Conservation (phyloP, 2,797 vertebrate genomes). For the Morelia viridis region DNA sequence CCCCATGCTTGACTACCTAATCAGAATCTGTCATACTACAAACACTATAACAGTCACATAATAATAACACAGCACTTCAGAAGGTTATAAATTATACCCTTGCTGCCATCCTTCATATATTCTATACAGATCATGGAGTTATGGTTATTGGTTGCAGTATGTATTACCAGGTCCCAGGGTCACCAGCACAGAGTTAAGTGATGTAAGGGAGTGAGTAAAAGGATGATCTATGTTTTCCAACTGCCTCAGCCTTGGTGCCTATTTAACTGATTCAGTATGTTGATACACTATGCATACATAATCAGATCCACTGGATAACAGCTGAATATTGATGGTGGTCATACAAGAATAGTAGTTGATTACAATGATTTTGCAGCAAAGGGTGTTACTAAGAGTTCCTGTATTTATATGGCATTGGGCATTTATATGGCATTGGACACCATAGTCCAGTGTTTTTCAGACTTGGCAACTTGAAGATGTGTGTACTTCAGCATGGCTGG, state of each 20-base stretch:
- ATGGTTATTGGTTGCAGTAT: conserved; percentile 58
- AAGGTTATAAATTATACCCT: conserved; percentile 60
- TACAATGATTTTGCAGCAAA: conserved; percentile 47
- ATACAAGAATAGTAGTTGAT: not conserved
- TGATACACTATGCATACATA: conserved; percentile 61
- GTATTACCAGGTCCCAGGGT: conserved; percentile 63
- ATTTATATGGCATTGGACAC: not conserved
- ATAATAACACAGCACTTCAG: conserved; percentile 64
- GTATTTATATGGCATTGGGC: not conserved
- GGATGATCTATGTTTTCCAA: conserved; percentile 59
- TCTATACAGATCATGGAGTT: conserved; percentile 53
- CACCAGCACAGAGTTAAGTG: conserved; percentile 63
- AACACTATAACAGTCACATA: conserved; percentile 67
- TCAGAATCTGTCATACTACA: conserved; percentile 67
- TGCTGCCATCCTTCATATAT: conserved; percentile 57
- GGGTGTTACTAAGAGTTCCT: conserved; percentile 21
- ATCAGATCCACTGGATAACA: conserved; percentile 53
- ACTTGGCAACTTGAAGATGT: not conserved
- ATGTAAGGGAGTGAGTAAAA: conserved; percentile 61
- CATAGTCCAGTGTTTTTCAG: not conserved
- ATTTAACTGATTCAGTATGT: conserved; percentile 56
- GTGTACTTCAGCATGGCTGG: not conserved
- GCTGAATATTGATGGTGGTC: conserved; percentile 49
- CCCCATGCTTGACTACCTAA: conserved; percentile 60
- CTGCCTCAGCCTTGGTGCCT: conserved; percentile 57